Evolutionary conservation across 1,140 invertebrate genomes (phyloP), one percentile per base, ranked within the genome.

Genomic region (Drosophila guanche): DNA sequence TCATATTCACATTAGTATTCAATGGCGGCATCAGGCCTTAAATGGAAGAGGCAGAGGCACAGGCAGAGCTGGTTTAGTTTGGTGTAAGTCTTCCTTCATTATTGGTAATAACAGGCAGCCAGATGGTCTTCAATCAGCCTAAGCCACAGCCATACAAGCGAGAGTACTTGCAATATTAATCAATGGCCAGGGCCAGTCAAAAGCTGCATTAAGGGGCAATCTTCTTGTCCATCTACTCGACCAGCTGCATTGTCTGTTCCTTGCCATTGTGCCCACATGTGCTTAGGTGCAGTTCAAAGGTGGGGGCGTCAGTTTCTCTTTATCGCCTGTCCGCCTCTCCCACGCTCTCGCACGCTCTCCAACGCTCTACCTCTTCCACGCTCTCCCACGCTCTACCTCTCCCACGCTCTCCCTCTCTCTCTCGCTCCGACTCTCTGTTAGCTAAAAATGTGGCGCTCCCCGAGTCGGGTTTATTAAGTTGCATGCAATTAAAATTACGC

Each of bases 401-500:
- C 16, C 16, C 16, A 20, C 16, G 0, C 16, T 1, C 16, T 20
- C 16, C 16, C 16, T 20, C 16, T 20, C 16, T 20, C 16, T 1
- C 16, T 20, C 16, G 0, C 16, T 20, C 16, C 16, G 16, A 20
- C 16, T 20, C 16, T 6, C 25, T 12, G 6, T 3, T 20, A n/a
- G 50, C 46, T 40, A 65, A 45, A 75, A 60, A 27, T 27, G 25
- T 27, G 60, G 72, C 45, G 50, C 57, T 63, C n/a, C 27, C 37
- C 52, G 68, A 70, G 41, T 57, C 0, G 33, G 33, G 51, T 60
- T 88, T 88, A 88, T 88, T 83, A 88, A 88, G 83, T 88, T 88
- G 78, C 83, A 72, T 72, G 83, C 83, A 88, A 88, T 88, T 88
- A 88, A 88, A 88, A 88, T 88, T 88, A 88, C 83, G 67, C 83